Evolutionary conservation across 2,797 vertebrate species (phyloP), one percentile per base, ranked within the genome.

Genomic region (Todus mexicanus): DNA sequence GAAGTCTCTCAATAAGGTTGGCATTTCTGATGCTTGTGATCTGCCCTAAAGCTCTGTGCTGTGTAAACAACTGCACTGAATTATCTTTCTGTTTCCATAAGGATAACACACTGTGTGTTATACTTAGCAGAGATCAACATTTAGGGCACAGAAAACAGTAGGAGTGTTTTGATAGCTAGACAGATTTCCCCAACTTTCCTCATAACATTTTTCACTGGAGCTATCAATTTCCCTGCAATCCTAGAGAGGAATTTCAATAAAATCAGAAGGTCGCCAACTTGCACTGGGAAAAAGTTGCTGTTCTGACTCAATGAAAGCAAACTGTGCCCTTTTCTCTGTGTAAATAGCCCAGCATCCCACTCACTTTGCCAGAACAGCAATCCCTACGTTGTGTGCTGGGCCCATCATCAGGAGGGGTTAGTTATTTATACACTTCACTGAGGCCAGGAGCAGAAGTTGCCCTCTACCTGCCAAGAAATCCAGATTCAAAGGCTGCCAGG

Each of bases 91-190:
- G 93, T 97, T 97, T 97, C 90, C 61, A 75, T 68, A 96, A 93
- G 94, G 95, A 95, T 96, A 97, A 96, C 66, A 51, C 70, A 77
- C 84, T 97, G 95, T 94, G 37, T 91, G 92, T 93, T 95, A 90
- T 91, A 89, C 94, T 96, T 92, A 92, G 86, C 69, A 89, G 75
- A 92, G 87, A 94, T 90, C 91, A 86, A 94, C 89, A 82, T 96
- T 94, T 90, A 94, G 92, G 95, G 89, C 92, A 93, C 74, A 75
- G 75, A 90, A 96, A 91, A 89, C 93, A 96, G 95, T 92, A 96
- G 96, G 93, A 94, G 82, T 96, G 90, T 97, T 97, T 97, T 94
- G 86, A 91, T 92, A 96, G 79, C 89, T 91, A 84, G 86, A 90
- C 31, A 87, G 82, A 95, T 93, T 96, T 92, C 83, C 92, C 90